Base-by-base conservation (phyloP, 2,888 invertebrate genomes). In the Caenorhabditis angaria region DNA sequence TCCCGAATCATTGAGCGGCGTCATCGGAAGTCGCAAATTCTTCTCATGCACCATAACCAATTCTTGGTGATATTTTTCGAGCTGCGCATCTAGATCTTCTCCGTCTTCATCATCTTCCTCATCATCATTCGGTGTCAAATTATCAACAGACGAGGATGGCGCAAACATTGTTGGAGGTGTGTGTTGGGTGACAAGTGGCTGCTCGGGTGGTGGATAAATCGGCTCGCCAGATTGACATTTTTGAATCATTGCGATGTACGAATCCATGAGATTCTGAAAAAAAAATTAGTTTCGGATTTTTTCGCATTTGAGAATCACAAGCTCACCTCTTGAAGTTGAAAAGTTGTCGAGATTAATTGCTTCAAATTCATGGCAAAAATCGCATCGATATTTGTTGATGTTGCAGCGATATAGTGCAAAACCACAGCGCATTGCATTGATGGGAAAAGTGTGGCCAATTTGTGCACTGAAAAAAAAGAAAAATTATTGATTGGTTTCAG, bases 1-100 rank as follows among this genome's bases (percentile, higher is more conserved):
- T 47, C 78, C 78, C n/a, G 76, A 76, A 54, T 78, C 78, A 55
- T 71, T 74, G 54, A 61, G 64, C 1, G 78, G 76, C 5, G 78
- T 76, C n/a, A 35, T 18, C 6, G 74, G 74, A n/a, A n/a, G n/a
- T n/a, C n/a, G n/a, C 14, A 51, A 47, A 3, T 47, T 28, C 18
- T 10, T 41, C 18, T 5, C 41, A 12, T 3, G 3, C 41, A 41
- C 18, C 54, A 27, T 28, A 27, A 28, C 18, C 41, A 28, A 24
- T 6, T 18, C 10, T 2, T n/a, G n/a, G n/a, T n/a, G n/a, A n/a
- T n/a, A n/a, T n/a, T n/a, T n/a, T n/a, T n/a, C n/a, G n/a, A n/a
- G n/a, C n/a, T n/a, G n/a, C 22, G 28, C 28, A 5, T 20, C 8
- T 32, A 20, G 32, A 24, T 32, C 14, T 5, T 32, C 5, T 25